Percentiles rank a stretch among this genome's conserved stretches.
Evolutionary conservation across 1,140 invertebrate genomes (phyloP).

Genomic region (Drosophila paulistorum): DNA sequence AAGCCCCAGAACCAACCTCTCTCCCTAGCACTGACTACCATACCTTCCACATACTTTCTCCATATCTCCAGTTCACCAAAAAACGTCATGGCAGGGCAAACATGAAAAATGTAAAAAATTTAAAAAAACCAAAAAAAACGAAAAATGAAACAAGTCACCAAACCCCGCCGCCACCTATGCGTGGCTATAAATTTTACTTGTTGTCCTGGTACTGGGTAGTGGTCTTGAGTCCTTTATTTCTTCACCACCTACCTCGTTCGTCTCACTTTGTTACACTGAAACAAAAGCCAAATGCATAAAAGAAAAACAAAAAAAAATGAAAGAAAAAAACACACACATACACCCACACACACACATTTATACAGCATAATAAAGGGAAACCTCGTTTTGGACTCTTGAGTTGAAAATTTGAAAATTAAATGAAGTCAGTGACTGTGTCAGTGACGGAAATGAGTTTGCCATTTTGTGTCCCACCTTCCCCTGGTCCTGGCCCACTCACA

Average conservation of each 20-base stretch:
- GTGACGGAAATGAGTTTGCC: slow-evolving; percentile 75
- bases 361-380: slow-evolving; percentile 43
- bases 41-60: not conserved
- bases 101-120: slow-evolving; percentile 71
- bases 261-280: slow-evolving; percentile 71
- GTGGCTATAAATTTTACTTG: slow-evolving; percentile 63
- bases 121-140: slow-evolving; percentile 53
- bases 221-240: slow-evolving; percentile 7
- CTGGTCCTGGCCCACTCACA: not conserved
- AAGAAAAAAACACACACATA: not conserved
- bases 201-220: slow-evolving; percentile 20
- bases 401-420: slow-evolving; percentile 77
- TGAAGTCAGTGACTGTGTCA: slow-evolving; percentile 75
- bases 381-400: slow-evolving; percentile 74
- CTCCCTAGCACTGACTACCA: not conserved
- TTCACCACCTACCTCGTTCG: slow-evolving; percentile 32
- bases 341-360: not conserved
- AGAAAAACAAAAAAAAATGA: not conserved
- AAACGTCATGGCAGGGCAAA: slow-evolving; percentile 67
- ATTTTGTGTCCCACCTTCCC: slow-evolving; percentile 33
- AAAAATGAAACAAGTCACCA: slow-evolving; percentile 45
- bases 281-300: slow-evolving; percentile 48
- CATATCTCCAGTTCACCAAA: not conserved
- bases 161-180: slow-evolving; percentile 48
- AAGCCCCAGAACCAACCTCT: not conserved